Evolutionary conservation across 1,140 invertebrate species (phyloP), one percentile per base, ranked within the genome.

Genomic region (Lysiphlebus fabarum): DNA sequence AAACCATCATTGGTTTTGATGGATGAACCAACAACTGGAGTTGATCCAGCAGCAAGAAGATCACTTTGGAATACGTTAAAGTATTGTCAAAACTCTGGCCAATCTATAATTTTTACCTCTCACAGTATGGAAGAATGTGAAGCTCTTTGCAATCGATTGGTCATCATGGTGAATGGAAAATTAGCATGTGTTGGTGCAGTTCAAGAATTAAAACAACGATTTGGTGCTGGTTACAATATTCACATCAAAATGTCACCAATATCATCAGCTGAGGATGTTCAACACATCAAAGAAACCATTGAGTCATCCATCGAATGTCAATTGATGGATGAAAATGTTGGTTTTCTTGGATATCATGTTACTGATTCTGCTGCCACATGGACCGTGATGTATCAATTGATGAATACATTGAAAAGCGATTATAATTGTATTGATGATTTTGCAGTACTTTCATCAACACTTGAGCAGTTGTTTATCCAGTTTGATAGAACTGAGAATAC

Each of bases 81-180:
- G 38, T 80, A 81, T 37, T 81, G 84, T 7, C 77, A 86, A 51
- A 75, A 83, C 50, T 73, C 75, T 6, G 87, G 88, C 2, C 87
- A 87, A 73, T 86, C 87, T 37, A 84, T 91, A 56, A 82, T 91
- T 62, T 79, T 91, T 10, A 91, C 90, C 26, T 91, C 89, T 8
- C n/a, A n/a, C n/a, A n/a, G n/a, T n/a, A n/a, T 95, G 91, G 91
- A 93, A 75, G 93, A 96, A 81, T 95, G 91, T 76, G 92, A 96
- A 77, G 91, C 89, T 11, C 79, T 95, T 5, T 96, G 93, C 69
- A 88, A 89, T 26, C 75, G 90, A 53, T 73, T 95, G 47, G 91
- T 90, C 26, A 91, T 95, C 44, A 95, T 96, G 92, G 91, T 94
- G 1, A 87, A 87, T 70, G 93, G 93, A 1, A 81, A 87, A 57